Percentiles rank a stretch among this genome's conserved stretches.
These are phyloP conservation scores for Holacanthella duospinosa DNA, from an alignment of 2,888 invertebrate genomes.

Conservation along the genomic window DNA sequence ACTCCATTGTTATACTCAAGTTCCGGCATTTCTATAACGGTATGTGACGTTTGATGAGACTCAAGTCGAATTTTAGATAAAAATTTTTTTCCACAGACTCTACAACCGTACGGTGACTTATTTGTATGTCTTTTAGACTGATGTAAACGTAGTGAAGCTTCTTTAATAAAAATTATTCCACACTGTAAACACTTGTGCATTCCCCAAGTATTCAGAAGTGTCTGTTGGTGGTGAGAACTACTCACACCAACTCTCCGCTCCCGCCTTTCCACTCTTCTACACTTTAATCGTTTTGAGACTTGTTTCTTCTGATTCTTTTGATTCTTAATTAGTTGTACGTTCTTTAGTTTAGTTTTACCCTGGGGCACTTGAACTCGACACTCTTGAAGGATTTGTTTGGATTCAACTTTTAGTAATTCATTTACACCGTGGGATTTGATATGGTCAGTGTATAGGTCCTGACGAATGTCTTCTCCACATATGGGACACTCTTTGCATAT, in stretches of 20 bases:
- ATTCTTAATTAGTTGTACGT: too few species aligned
- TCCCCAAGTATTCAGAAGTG: not conserved
- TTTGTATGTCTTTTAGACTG: not conserved
- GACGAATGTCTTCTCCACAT: not conserved
- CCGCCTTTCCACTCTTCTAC: not conserved
- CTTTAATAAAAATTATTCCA: not conserved
- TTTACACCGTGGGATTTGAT: not conserved
- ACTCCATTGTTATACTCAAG: not conserved
- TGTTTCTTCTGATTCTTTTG: too few species aligned
- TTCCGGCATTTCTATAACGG: not conserved
- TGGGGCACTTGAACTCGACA: too few species aligned
- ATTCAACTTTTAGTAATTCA: too few species aligned
- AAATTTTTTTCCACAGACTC: not conserved
- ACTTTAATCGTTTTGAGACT: too few species aligned
- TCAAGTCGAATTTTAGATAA: not conserved
- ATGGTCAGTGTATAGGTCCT: not conserved
- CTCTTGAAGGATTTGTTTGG: too few species aligned
- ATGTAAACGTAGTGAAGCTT: not conserved
- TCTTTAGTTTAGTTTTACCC: too few species aligned
- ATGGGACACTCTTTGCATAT: not conserved
- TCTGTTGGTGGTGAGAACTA: not conserved
- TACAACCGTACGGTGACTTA: not conserved
- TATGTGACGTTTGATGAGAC: not conserved
- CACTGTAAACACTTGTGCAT: constrained; percentile 2
- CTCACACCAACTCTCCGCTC: not conserved